Base-by-base conservation (phyloP, 1,140 invertebrate species). In the Asbolus verrucosus region DNA sequence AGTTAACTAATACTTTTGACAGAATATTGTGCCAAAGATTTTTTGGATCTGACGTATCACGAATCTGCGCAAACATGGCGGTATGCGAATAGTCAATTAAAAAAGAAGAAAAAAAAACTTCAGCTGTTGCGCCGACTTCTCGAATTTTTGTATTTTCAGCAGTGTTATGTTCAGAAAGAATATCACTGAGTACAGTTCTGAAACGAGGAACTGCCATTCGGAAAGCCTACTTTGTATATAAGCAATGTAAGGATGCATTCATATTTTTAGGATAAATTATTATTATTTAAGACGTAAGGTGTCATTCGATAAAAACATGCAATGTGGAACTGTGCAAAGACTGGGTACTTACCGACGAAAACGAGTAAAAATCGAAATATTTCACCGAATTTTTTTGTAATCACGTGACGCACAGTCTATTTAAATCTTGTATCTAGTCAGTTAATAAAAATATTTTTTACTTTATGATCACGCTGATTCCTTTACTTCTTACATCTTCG, bases 261-360 rank as follows among this genome's bases (percentile, higher is more conserved):
- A 43, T 50, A n/a, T 30, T 6, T 67, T 11, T 65, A 50, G 15
- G 11, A 27, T 69, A 33, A 69, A 69, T 46, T 62, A 59, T n/a
- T n/a, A n/a, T 19, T 59, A 46, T 46, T 4, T 67, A 67, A 8
- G 27, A n/a, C 60, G n/a, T 66, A 21, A 66, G 19, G 2, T 16
- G 3, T 31, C 36, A 59, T 18, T 60, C 15, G 43, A 38, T 21
- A 18, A 67, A n/a, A 66, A 41, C 46, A 59, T n/a, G 31, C 16
- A 31, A 67, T 46, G 61, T 65, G 43, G 61, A 67, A 69, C 61
- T 69, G 70, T 72, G 65, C 43, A 63, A 41, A 73, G 69, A 73
- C 69, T 73, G 72, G 67, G 67, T 73, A 73, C 72, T 73, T 73
- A 71, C 31, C 33, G 67, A 67, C n/a, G 24, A 41, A 65, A 73